Evolutionary conservation across 2,113 vertebrate genomes (phyloP), one percentile per base, ranked within the genome.

Genomic region (Gavialis gangeticus): DNA sequence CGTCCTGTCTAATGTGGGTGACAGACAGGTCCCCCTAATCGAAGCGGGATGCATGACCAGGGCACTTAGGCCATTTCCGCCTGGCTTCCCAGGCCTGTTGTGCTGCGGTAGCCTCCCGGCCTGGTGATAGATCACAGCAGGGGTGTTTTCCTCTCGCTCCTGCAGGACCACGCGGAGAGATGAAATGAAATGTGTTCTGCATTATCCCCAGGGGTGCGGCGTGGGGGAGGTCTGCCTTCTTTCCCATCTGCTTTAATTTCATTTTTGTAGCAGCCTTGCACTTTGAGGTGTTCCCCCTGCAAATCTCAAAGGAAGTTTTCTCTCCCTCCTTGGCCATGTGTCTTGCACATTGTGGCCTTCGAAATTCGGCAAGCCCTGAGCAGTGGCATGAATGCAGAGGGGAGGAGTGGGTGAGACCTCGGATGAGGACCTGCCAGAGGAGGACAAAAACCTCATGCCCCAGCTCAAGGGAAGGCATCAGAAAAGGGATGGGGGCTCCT

Each of bases 151-250:
- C 46, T 69, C 13, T 27, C 15, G 57, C 46, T 86, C 83, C 67
- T 71, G 19, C 30, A 55, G 67, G 46, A 79, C 56, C 59, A 10
- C 24, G 57, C n/a, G 11, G 75, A 56, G 24, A 5, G 30, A 54
- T 57, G 6, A 30, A n/a, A 18, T 62, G 82, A 79, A 94, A 91
- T 63, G n/a, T 87, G 75, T 86, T 87, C 64, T 64, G 30, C 71
- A 5, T 80, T 86, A 46, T 76, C 86, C 79, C 57, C 11, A 46
- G 71, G 54, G 77, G n/a, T 8, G 27, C 57, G 56, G 66, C n/a
- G 1, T 6, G 63, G 14, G 34, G 24, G 34, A 76, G 10, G 16
- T 76, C 67, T 80, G 66, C 63, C 2, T 37, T 92, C 79, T 62
- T 56, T 80, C 62, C 76, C 12, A 25, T 58, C 0, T 0, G 22